A percentile compares a stretch with the other conserved stretches of the same genome.
Evolutionary conservation across 2,888 invertebrate genomes (phyloP).

Genomic region (Ochlodes sylvanus): DNA sequence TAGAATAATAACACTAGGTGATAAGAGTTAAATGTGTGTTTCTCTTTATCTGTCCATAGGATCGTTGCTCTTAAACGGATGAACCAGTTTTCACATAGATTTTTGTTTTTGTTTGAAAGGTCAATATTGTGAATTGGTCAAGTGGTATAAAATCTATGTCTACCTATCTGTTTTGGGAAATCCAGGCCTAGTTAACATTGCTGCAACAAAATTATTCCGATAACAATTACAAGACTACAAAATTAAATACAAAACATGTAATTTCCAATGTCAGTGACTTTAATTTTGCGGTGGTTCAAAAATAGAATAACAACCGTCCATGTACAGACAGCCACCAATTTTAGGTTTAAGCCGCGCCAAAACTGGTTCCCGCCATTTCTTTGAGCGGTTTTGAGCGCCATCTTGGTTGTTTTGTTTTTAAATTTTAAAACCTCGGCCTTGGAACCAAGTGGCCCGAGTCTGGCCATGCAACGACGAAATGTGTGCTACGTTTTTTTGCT

Average conservation of each 20-base stretch:
- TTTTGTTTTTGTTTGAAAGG: too few relatives aligned
- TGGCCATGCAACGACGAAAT: slow-evolving; percentile 51
- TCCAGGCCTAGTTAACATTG: too few relatives aligned
- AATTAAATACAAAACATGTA: slow-evolving; percentile 8
- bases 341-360: slow-evolving; percentile 43
- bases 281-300: slow-evolving; percentile 30
- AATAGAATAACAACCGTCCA: slow-evolving; percentile 45
- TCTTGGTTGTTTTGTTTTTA: slow-evolving; percentile 59
- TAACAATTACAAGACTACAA: too few relatives aligned
- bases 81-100: too few relatives aligned
- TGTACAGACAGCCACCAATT: slow-evolving; percentile 49
- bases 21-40: too few relatives aligned
- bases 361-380: slow-evolving; percentile 46
- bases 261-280: slow-evolving; percentile 33
- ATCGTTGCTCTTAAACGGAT: too few relatives aligned
- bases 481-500: slow-evolving; percentile 50
- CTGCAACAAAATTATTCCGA: too few relatives aligned
- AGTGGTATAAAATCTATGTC: too few relatives aligned
- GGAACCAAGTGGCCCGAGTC: slow-evolving; percentile 64
- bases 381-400: slow-evolving; percentile 48
- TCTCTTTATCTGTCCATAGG: too few relatives aligned
- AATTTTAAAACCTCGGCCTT: slow-evolving; percentile 64
- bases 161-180: too few relatives aligned
- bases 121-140: too few relatives aligned
- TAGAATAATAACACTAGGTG: too few relatives aligned